phyloP scores from a whole-genome alignment of 2,888 invertebrate species.

The Notodonta ziczac region DNA sequence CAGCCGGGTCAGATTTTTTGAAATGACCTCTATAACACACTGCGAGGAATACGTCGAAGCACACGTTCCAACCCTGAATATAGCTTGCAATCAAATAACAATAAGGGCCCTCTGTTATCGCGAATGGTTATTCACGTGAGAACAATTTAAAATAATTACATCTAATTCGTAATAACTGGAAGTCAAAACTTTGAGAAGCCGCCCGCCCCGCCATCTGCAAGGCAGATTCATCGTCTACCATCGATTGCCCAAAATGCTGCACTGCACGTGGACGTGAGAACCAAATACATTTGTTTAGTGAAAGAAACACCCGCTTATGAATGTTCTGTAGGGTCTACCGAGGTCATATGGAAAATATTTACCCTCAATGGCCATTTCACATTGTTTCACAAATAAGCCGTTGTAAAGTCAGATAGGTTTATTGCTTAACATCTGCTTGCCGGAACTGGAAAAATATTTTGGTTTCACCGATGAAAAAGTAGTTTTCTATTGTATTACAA shows the following conservation, averaged over 20 bases:
- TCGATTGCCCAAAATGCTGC: constrained; percentile 75
- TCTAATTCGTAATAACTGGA: constrained; percentile 63
- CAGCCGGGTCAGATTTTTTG: too few relatives aligned
- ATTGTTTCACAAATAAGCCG: constrained; percentile 53
- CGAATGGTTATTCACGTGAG: constrained; percentile 15
- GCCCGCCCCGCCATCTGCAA: constrained; percentile 69
- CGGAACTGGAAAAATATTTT: constrained; percentile 27
- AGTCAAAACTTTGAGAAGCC: constrained; percentile 63
- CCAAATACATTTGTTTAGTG: constrained; percentile 57
- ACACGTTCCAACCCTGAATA: too few relatives aligned
- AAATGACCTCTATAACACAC: too few relatives aligned
- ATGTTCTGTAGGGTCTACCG: constrained; percentile 10
- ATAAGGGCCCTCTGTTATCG: not conserved
- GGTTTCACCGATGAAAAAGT: not conserved
- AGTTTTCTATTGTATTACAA: constrained; percentile 7
- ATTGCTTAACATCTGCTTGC: constrained; percentile 50
- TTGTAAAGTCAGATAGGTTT: constrained; percentile 50
- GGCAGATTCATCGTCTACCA: constrained; percentile 64
- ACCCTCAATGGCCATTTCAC: constrained; percentile 39
- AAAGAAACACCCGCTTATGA: constrained; percentile 56
- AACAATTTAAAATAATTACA: constrained; percentile 23
- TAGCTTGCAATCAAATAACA: not conserved
- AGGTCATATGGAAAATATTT: constrained; percentile 37
- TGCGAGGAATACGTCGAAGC: too few relatives aligned
- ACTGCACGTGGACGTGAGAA: constrained; percentile 79